Base-by-base conservation (phyloP, 2,797 vertebrate genomes). In the Podarcis lilfordi region DNA sequence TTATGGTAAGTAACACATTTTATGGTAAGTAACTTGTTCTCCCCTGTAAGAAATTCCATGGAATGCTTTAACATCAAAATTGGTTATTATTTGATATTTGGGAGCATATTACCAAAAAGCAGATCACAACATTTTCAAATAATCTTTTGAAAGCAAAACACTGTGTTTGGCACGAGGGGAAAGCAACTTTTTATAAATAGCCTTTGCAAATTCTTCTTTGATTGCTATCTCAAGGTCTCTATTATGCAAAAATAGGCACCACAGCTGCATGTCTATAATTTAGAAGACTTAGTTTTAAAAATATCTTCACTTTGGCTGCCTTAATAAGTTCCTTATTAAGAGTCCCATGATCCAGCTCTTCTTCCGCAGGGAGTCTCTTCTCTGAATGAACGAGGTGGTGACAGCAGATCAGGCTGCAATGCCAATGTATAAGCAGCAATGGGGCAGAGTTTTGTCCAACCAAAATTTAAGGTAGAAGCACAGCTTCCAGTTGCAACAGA, bases 171-270 rank as follows among this genome's bases (percentile, higher is more conserved):
- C 77, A 85, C 21, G 66, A 74, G 50, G 66, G 59, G n/a, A 25
- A 83, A 79, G 43, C 68, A 68, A 59, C 43, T 86, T 89, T 86
- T 86, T 84, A 87, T 83, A 88, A 86, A 88, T 86, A 88, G 69
- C 59, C 27, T 17, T 88, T 80, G 84, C 43, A 79, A 80, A 68
- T 86, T 59, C 27, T 88, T 77, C 83, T 86, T 85, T 82, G 82
- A 80, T 72, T 87, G 23, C n/a, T 32, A 27, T 89, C 91, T 93
- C 78, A 64, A 89, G 40, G 80, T 90, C 92, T 87, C 90, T 87
- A 61, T 80, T 90, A 84, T 86, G 25, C 81, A 92, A 85, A 25
- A 85, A 50, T 74, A 87, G 83, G 43, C 27, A 88, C 64, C 78
- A 37, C 71, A 90, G 35, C 64, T 88, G 35, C 27, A 35, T 35